Evolutionary conservation across 2,888 invertebrate species (phyloP).

Genomic region (Drosophila sordidapex): DNA sequence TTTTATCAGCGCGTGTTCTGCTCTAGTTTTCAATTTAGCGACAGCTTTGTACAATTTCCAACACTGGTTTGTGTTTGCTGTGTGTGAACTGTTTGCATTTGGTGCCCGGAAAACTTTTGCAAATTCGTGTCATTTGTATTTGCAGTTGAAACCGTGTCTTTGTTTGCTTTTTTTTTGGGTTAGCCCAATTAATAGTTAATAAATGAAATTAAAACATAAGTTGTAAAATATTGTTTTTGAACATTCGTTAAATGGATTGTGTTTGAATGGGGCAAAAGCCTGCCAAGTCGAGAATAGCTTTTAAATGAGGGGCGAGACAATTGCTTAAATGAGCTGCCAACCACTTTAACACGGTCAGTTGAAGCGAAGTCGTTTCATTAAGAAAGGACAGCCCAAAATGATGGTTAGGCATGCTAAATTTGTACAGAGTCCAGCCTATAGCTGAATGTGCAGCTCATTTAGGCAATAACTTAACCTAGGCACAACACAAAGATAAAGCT

Average conservation of each 20-base stretch:
- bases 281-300: conserved; percentile 85
- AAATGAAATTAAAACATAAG: conserved; percentile 34
- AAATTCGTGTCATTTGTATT: conserved; percentile 60
- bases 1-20: conserved; percentile 57
- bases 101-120: conserved; percentile 66
- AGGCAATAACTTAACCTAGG: conserved; percentile 83
- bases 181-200: conserved; percentile 44
- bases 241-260: conserved; percentile 62
- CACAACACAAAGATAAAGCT: conserved; percentile 49
- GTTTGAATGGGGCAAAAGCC: conserved; percentile 82
- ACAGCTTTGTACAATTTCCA: conserved; percentile 64
- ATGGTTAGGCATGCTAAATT: not conserved
- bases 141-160: conserved; percentile 70
- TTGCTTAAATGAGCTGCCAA: conserved; percentile 81
- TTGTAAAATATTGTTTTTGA: conserved; percentile 27
- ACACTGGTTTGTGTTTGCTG: conserved; percentile 49
- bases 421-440: conserved; percentile 2
- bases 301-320: conserved; percentile 79
- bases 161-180: conserved; percentile 8
- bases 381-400: conserved; percentile 28
- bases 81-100: conserved; percentile 58
- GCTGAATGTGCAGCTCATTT: conserved; percentile 70
- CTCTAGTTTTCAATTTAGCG: conserved; percentile 46
- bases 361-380: conserved; percentile 15
- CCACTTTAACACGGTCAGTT: conserved; percentile 7